A percentile compares a stretch with the other conserved stretches of the same genome.
These are phyloP conservation scores for Helarctos malayanus DNA, from an alignment of 2,797 vertebrate genomes.

Conservation along the genomic window DNA sequence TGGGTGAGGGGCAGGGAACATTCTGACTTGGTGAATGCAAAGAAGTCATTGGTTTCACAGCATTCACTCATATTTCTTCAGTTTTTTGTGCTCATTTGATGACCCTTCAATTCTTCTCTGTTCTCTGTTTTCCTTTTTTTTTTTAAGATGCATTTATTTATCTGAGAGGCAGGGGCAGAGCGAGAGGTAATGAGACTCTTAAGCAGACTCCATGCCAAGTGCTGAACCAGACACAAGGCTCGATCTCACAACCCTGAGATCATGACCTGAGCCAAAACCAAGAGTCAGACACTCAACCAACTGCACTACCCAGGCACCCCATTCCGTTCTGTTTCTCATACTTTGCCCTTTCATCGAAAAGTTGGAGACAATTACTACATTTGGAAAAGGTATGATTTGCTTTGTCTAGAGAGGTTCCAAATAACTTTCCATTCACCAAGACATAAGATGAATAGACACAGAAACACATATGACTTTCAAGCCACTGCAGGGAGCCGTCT, in stretches of 20 bases:
- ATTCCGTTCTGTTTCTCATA: constrained; percentile 19
- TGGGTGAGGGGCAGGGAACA: neutral
- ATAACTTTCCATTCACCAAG: constrained; percentile 37
- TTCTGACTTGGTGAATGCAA: constrained; percentile 23
- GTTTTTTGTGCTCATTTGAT: constrained; percentile 33
- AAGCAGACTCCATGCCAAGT: too few species aligned
- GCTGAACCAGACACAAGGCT: too few species aligned
- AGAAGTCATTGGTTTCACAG: constrained; percentile 22
- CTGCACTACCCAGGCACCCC: neutral
- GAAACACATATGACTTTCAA: constrained; percentile 53
- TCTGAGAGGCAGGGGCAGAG: neutral
- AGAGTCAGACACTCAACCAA: neutral
- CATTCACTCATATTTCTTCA: neutral
- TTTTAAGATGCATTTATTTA: neutral
- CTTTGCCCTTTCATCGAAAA: constrained; percentile 32
- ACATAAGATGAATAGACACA: neutral
- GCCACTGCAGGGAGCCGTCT: neutral
- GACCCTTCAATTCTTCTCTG: constrained; percentile 16
- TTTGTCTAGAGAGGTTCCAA: constrained; percentile 28
- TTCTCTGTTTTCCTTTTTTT: neutral
- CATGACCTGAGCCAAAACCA: neutral
- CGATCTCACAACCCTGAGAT: neutral
- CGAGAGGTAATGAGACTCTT: neutral
- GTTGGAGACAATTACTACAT: neutral
- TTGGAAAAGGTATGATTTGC: neutral